Percentiles rank a stretch among this genome's conserved stretches.
phyloP scores from a whole-genome alignment of 92 coral and sea anemone genomes.

The Galaxea fascicularis region DNA sequence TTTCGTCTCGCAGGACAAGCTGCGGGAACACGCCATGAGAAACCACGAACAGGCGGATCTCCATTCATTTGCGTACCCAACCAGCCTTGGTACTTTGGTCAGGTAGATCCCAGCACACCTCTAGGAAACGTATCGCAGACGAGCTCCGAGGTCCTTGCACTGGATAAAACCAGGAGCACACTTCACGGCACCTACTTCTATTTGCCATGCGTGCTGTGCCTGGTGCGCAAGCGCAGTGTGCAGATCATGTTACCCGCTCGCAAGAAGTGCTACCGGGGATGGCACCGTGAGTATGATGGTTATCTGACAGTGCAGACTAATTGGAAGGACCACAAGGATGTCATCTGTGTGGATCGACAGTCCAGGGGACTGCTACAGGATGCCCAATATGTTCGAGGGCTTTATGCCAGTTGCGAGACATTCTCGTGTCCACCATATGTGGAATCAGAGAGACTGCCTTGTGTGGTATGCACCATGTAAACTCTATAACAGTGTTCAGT shows the following conservation, averaged over 20 bases:
- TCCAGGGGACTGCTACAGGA: conserved; percentile 72
- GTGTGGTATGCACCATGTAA: conserved; percentile 88
- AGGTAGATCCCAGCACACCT: conserved; percentile 60
- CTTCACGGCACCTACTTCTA: conserved; percentile 72
- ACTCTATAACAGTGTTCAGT: neutral
- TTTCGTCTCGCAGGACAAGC: conserved; percentile 72
- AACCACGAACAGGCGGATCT: conserved; percentile 75
- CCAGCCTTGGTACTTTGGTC: conserved; percentile 87
- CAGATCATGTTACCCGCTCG: conserved; percentile 86
- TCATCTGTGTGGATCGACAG: conserved; percentile 81
- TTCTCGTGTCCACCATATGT: conserved; percentile 87
- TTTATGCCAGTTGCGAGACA: conserved; percentile 74
- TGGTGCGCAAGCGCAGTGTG: conserved; percentile 73
- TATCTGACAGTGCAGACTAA: conserved; percentile 78
- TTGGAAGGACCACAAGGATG: conserved; percentile 75
- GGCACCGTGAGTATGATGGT: conserved; percentile 91
- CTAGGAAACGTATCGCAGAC: conserved; percentile 49
- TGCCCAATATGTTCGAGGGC: conserved; percentile 73
- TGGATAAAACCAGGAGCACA: conserved; percentile 15
- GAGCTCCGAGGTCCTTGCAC: conserved; percentile 40
- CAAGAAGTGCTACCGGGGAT: conserved; percentile 85
- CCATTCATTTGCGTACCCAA: conserved; percentile 77
- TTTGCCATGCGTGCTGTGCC: conserved; percentile 77
- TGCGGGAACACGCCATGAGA: conserved; percentile 76
- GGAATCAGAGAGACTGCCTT: conserved; percentile 80